These are phyloP conservation scores for Gisinianus flammeolus DNA, from an alignment of 2,888 invertebrate species.

Conservation along the genomic window DNA sequence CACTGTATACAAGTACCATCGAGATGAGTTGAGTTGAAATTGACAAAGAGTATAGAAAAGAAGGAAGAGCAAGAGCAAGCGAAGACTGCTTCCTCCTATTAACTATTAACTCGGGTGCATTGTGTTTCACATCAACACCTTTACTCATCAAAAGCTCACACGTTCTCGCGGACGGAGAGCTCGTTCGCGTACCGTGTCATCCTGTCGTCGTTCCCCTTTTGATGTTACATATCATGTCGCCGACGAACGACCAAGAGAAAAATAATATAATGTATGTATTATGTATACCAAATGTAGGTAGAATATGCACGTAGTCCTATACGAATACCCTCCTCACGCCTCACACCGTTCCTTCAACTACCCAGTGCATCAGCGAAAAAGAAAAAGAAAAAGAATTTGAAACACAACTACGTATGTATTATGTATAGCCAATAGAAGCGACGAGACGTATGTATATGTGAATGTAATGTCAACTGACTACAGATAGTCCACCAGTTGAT, in stretches of 20 bases:
- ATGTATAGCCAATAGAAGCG: too few relatives aligned
- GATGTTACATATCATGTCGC: neutral
- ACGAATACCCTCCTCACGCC: neutral
- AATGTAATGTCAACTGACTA: too few relatives aligned
- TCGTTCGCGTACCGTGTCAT: constrained; percentile 30
- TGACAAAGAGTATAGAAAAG: neutral
- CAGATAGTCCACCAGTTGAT: constrained; percentile 24
- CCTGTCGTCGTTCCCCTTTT: constrained; percentile 15
- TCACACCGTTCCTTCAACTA: neutral
- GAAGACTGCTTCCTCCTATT: constrained; percentile 44
- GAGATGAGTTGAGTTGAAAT: too few relatives aligned
- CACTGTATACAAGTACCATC: too few relatives aligned
- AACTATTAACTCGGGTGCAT: constrained; percentile 34
- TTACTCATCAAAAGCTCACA: constrained; percentile 30
- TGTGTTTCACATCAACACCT: constrained; percentile 37
- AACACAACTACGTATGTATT: too few relatives aligned
- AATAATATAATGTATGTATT: neutral
- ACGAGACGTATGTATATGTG: constrained; percentile 17
- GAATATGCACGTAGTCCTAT: neutral
- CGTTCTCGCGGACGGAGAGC: constrained; percentile 11
- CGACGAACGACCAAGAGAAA: neutral
- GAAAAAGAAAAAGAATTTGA: constrained; percentile 2
- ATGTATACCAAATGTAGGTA: neutral
- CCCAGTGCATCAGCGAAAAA: neutral
- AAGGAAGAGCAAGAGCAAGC: constrained; percentile 16